A percentile compares a stretch with the other conserved stretches of the same genome.
Conservation (phyloP, 1,140 invertebrate genomes). For the Drosophila mojavensis region DNA sequence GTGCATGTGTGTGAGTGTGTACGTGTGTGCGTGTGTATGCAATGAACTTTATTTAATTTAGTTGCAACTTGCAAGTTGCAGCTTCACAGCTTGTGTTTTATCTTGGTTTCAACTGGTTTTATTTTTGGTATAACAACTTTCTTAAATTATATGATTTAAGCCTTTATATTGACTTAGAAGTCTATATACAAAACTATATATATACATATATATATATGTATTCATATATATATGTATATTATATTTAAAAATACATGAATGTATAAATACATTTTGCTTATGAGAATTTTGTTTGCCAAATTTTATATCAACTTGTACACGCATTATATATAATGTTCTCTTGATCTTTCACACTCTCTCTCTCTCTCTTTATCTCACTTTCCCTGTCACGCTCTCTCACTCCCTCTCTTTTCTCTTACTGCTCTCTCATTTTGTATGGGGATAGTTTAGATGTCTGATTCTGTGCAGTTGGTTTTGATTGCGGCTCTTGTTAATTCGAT, state of each 20-base stretch:
- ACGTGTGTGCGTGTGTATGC: constrained; percentile 1
- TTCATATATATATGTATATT: not conserved
- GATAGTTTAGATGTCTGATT: constrained; percentile 29
- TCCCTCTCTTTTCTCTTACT: not conserved
- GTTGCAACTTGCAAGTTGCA: constrained; percentile 43
- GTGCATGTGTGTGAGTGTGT: constrained; percentile 8
- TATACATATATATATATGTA: too few species aligned
- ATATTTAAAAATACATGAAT: constrained; percentile 6
- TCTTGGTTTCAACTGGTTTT: not conserved
- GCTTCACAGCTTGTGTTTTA: constrained; percentile 12
- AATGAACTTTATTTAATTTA: constrained; percentile 5
- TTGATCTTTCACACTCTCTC: constrained; percentile 53
- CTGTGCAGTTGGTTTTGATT: constrained; percentile 26
- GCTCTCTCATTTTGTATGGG: constrained; percentile 17
- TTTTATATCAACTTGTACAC: constrained; percentile 72
- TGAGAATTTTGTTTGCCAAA: constrained; percentile 31
- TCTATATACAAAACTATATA: not conserved
- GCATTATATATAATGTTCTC: constrained; percentile 84
- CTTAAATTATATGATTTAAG: constrained; percentile 7
- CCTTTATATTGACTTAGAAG: not conserved
- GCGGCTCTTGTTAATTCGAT: constrained; percentile 32
- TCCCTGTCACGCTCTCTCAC: not conserved
- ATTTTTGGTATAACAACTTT: constrained; percentile 9
- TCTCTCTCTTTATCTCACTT: not conserved
- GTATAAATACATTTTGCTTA: constrained; percentile 9